Base-by-base conservation (phyloP, 2,113 vertebrate species). In the Etheostoma spectabile region DNA sequence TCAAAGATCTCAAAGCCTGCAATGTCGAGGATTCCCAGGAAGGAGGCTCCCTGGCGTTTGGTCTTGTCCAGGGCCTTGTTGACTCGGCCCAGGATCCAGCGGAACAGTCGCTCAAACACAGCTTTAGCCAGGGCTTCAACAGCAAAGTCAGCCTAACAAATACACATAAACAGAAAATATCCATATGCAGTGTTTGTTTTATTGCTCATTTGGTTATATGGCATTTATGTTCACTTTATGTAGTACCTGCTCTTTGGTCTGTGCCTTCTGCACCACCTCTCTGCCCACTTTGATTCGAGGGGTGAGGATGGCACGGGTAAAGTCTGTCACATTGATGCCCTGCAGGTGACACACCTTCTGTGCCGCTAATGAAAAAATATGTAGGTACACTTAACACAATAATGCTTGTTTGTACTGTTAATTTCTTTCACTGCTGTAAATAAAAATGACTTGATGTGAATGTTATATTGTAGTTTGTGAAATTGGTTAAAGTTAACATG, bases 1-100 rank as follows among this genome's bases (percentile, higher is more conserved):
- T 98, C 97, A 91, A 99, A 99, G 88, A 99, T 99, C 92, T 99
- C 98, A 93, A 99, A 99, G 62, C 98, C 98, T 12, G 98, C 98
- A 22, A 99, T 99, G 73, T 99, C 98, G 18, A 99, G 95, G 93
- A 99, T 99, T n/a, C 98, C 98, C 77, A 99, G 80, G 93, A 99
- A 99, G 1, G 98, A 97, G 48, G 97, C 96, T 0, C 97, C 97
- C 83, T 99, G 97, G 70, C 97, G 95, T 81, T 98, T 97, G 79
- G 97, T 97, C 89, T 99, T 99, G 84, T 99, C 98, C 0, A 99
- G 94, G 49, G 97, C 96, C 87, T 99, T 99, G 94, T 99, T 99
- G 76, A 99, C 97, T 0, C 97, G 95, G 30, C 55, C 86, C 21
- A 99, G 95, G 67, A 99, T 95, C 98, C 98, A 99, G 2, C 96